Base-by-base conservation (phyloP, 2,113 vertebrate species). In the Penelope pileata region DNA sequence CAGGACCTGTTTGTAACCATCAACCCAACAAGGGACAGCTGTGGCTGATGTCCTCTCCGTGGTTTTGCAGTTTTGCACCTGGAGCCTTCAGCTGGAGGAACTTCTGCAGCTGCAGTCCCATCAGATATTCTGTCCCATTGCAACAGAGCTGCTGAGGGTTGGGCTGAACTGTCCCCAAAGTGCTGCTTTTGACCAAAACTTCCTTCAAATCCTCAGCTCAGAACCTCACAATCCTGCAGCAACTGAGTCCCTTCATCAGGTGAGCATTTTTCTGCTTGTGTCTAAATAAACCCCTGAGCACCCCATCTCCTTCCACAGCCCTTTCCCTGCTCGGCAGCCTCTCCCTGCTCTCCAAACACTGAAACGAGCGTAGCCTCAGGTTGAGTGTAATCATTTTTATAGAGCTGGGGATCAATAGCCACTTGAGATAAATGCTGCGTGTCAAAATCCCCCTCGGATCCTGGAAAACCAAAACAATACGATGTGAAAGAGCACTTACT, bases 311-410 rank as follows among this genome's bases (percentile, higher is more conserved):
- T 83, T 53, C 50, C 0, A 0, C 63, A 19, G 17, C 53, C 40
- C 0, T 1, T n/a, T 21, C 36, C 40, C 2, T 9, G 32, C 68
- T 45, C 27, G 34, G 21, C 17, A 68, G 42, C 81, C 12, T 86
- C 58, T 80, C 83, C 66, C 80, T 26, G 21, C 87, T 86, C 83
- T 79, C 50, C 88, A 54, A 77, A 40, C 42, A 47, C 68, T 15
- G 70, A 73, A 60, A 60, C 0, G 21, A 91, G 90, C 22, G 85
- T 88, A 88, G 90, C 60, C 82, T 32, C 32, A 88, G 95, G 96
- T 97, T 95, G 95, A 97, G 96, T 91, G 90, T 95, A 96, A 97
- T 97, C 77, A 95, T 97, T 98, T 97, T 97, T 95, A 96, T 94
- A 96, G 97, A 96, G 96, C 92, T 24, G 80, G 78, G 69, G 95